Conservation (phyloP, 2,113 vertebrate species). For the Pseudorasbora parva region DNA sequence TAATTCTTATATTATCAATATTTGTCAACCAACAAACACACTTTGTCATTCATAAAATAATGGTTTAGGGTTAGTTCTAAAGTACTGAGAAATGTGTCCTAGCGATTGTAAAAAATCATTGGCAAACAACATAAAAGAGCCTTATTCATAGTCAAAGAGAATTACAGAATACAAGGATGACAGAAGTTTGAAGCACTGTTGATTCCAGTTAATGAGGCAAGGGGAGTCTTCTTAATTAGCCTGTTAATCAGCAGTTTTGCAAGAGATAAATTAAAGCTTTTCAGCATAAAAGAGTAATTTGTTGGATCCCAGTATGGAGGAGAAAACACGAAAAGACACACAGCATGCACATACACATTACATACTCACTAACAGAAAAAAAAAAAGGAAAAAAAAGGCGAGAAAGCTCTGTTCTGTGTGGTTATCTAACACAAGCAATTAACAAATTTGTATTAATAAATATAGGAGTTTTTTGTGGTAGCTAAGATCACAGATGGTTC, state of each 20-base stretch:
- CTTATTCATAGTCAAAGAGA: neutral
- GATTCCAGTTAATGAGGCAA: slow-evolving; percentile 16
- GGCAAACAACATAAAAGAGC: slow-evolving; percentile 10
- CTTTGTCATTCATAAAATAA: too few species aligned
- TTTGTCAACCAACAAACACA: too few species aligned
- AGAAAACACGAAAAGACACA: neutral
- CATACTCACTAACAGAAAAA: neutral
- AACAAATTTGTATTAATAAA: neutral
- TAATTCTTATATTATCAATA: too few species aligned
- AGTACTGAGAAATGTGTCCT: too few species aligned
- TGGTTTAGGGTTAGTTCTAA: too few species aligned
- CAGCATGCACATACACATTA: neutral
- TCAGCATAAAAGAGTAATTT: slow-evolving; percentile 17
- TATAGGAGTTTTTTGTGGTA: neutral
- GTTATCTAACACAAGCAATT: neutral
- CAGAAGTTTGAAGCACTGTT: slow-evolving; percentile 24
- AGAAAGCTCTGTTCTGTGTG: neutral
- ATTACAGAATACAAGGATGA: neutral
- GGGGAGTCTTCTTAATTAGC: slow-evolving; percentile 42
- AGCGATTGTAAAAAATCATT: neutral
- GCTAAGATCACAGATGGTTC: neutral
- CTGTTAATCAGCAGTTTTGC: slow-evolving; percentile 37
- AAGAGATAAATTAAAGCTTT: slow-evolving; percentile 33
- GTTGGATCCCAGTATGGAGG: neutral
- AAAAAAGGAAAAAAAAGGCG: neutral